phyloP scores from a whole-genome alignment of 2,113 vertebrate species.

The Dunckerocampus dactyliophorus region DNA sequence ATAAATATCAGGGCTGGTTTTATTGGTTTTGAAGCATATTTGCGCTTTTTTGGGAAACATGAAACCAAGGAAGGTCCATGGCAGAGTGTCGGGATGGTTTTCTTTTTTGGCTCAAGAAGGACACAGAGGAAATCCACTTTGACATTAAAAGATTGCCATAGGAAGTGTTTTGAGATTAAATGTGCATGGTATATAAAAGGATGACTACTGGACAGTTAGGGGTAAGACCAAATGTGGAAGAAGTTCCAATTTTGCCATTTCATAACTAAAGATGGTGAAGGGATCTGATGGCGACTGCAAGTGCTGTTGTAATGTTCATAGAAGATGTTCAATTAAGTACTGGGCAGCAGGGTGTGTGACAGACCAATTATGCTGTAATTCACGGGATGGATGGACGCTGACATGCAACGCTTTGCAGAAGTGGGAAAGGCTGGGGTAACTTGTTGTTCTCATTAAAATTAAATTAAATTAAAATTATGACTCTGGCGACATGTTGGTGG shows the following conservation, averaged over 20 bases:
- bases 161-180: constrained; percentile 81
- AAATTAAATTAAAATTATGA: neutral
- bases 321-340: constrained; percentile 41
- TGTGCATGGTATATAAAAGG: constrained; percentile 60
- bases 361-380: constrained; percentile 35
- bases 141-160: constrained; percentile 79
- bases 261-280: constrained; percentile 34
- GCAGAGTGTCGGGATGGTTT: constrained; percentile 73
- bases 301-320: constrained; percentile 29
- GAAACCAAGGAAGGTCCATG: constrained; percentile 73
- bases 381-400: constrained; percentile 46
- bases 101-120: constrained; percentile 72
- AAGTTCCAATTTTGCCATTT: constrained; percentile 11
- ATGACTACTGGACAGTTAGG: constrained; percentile 20
- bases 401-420: constrained; percentile 38
- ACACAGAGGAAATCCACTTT: constrained; percentile 72
- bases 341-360: constrained; percentile 37
- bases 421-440: constrained; percentile 24
- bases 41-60: constrained; percentile 72
- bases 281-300: too few species aligned
- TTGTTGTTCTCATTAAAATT: constrained; percentile 37
- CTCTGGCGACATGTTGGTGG: too few species aligned
- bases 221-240: constrained; percentile 39
- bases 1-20: constrained; percentile 75
- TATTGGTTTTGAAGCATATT: constrained; percentile 78